Percentiles rank a stretch among this genome's conserved stretches.
Conservation (phyloP, 2,797 vertebrate genomes). For the Tiaroga cobitis region DNA sequence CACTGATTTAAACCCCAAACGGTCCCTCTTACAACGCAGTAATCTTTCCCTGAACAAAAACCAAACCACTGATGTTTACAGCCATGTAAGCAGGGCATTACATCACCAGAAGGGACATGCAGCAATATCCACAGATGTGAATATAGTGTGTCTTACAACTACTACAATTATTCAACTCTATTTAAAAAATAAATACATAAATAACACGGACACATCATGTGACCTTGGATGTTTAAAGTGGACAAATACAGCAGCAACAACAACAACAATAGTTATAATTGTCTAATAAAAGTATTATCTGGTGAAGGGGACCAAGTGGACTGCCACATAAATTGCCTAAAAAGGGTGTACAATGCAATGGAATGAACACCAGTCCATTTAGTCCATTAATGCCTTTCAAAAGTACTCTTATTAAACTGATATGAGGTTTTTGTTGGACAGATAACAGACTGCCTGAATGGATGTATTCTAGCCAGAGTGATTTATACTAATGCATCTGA, state of each 20-base stretch:
- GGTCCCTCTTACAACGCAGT: background rate
- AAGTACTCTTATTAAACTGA: background rate
- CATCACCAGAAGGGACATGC: background rate
- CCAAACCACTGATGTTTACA: slow-evolving; percentile 20
- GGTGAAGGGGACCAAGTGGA: background rate
- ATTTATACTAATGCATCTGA: slow-evolving; percentile 25
- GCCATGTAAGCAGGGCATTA: slow-evolving; percentile 25
- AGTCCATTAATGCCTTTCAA: background rate
- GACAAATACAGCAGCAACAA: background rate
- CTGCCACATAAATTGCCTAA: background rate
- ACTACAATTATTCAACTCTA: background rate
- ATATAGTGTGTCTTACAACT: background rate
- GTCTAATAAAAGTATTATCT: background rate
- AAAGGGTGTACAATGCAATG: background rate
- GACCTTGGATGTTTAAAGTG: background rate
- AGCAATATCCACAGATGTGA: background rate
- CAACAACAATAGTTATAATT: background rate
- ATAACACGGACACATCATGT: background rate
- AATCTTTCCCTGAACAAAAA: slow-evolving; percentile 22
- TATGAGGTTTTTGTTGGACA: background rate
- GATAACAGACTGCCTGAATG: background rate
- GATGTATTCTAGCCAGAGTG: background rate
- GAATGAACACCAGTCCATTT: slow-evolving; percentile 1
- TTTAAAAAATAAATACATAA: background rate
- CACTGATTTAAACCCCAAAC: slow-evolving; percentile 28